Percentiles rank a stretch among this genome's conserved stretches.
Evolutionary conservation across 1,140 invertebrate species (phyloP).

Genomic region (Musca vetustissima): DNA sequence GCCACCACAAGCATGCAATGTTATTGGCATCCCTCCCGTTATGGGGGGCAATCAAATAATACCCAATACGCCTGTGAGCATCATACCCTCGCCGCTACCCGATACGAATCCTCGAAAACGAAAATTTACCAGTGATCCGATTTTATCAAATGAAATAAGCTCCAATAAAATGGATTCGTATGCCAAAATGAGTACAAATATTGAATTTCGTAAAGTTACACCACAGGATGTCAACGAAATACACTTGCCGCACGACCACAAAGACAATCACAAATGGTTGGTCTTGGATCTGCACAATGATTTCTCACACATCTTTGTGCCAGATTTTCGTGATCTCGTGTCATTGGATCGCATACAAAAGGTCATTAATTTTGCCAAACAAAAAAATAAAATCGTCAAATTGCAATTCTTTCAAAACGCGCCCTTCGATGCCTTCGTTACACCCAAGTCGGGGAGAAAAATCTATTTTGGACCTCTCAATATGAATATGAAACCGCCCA

Average conservation of each 20-base stretch:
- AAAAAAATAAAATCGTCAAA: slow-evolving; percentile 44
- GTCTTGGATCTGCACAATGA: slow-evolving; percentile 47
- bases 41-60: no score
- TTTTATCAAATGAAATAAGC: neutral
- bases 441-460: slow-evolving; percentile 37
- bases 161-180: neutral
- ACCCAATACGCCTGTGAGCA: no score
- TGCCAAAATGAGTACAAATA: slow-evolving; percentile 35
- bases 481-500: slow-evolving; percentile 36
- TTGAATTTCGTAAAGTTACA: slow-evolving; percentile 43
- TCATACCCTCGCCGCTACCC: no score
- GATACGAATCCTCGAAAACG: neutral
- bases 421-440: slow-evolving; percentile 48
- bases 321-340: slow-evolving; percentile 42
- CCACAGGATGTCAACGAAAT: slow-evolving; percentile 39
- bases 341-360: slow-evolving; percentile 46
- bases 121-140: neutral
- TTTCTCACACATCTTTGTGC: slow-evolving; percentile 53
- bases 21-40: no score
- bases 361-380: slow-evolving; percentile 36
- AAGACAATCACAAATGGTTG: slow-evolving; percentile 45
- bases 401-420: slow-evolving; percentile 42
- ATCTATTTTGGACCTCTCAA: slow-evolving; percentile 49
- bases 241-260: slow-evolving; percentile 35
- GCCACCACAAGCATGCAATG: no score